Base-by-base conservation (phyloP, 2,888 invertebrate genomes). In the Bimastos eiseni region DNA sequence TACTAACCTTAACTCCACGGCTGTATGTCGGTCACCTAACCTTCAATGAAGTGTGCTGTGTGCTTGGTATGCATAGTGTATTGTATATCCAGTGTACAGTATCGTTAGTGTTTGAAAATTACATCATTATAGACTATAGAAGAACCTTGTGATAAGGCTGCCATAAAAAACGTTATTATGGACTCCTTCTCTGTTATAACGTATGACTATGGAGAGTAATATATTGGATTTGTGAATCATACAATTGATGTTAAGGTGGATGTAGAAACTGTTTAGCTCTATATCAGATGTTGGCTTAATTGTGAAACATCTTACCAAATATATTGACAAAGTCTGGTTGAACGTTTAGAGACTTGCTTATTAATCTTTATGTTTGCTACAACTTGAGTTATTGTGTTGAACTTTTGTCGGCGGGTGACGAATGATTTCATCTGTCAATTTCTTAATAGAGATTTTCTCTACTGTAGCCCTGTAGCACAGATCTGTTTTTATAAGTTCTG, bases 311-410 rank as follows among this genome's bases (percentile, higher is more conserved):
- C n/a, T 30, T 70, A 6, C 1, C 8, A 70, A 70, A n/a, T n/a
- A 70, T 70, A n/a, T n/a, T 70, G 30, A n/a, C 30, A 8, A 8
- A 6, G 70, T 11, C 30, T 70, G 70, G n/a, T n/a, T 30, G n/a
- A 70, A 70, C 8, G n/a, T 70, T 70, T 70, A 70, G n/a, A 30
- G n/a, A 70, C 30, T n/a, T 70, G 70, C 8, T 70, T n/a, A 6
- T 70, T 11, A 49, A 70, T 70, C 30, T 70, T 70, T 70, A 24
- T 55, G 55, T 30, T 70, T n/a, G 30, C 3, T 70, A n/a, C 30
- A 70, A 70, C 24, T n/a, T 70, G 70, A 70, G 70, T 70, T 70
- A 70, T n/a, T 70, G 70, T n/a, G 70, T 70, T 70, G 70, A 70
- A n/a, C 70, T 17, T 70, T n/a, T 70, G 30, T 6, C n/a, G 70